phyloP scores from a whole-genome alignment of 2,113 vertebrate genomes.

The Prionailurus viverrinus region DNA sequence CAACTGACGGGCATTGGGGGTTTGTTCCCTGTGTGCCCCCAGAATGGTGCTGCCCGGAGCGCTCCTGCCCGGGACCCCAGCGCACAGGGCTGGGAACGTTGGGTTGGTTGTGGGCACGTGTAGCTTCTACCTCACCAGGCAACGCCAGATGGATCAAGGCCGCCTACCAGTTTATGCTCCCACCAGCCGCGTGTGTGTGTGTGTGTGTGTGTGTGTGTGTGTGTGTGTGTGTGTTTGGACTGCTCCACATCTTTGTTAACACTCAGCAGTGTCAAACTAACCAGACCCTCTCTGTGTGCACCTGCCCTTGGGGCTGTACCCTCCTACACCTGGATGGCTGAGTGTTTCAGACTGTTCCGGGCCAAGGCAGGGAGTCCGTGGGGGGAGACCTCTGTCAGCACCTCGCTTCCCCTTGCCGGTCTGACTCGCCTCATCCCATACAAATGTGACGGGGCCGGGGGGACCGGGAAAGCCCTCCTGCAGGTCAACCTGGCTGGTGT shows the following conservation, averaged over 20 bases:
- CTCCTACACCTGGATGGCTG: neutral
- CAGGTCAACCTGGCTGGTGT: rapidly evolving
- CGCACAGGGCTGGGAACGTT: rapidly evolving
- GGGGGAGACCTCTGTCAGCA: neutral
- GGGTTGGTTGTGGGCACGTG: neutral
- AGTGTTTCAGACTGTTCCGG: neutral
- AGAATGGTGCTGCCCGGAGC: rapidly evolving
- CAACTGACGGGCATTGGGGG: rapidly evolving
- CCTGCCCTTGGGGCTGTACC: neutral
- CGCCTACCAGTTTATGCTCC: rapidly evolving
- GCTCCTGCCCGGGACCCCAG: neutral
- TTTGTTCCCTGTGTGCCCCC: rapidly evolving
- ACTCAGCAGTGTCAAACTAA: neutral
- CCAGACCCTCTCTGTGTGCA: neutral
- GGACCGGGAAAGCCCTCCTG: neutral
- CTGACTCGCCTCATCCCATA: too few species aligned
- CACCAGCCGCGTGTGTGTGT: rapidly evolving
- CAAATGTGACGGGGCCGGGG: rapidly evolving
- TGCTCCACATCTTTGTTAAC: neutral
- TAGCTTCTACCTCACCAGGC: neutral
- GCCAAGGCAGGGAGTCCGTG: rapidly evolving
- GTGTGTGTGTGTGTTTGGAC: rapidly evolving
- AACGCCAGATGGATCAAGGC: neutral
- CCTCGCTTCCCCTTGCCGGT: rapidly evolving
- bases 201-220: rapidly evolving